Evolutionary conservation across 1,140 invertebrate species (phyloP).

Genomic region (Drosophila leontia): DNA sequence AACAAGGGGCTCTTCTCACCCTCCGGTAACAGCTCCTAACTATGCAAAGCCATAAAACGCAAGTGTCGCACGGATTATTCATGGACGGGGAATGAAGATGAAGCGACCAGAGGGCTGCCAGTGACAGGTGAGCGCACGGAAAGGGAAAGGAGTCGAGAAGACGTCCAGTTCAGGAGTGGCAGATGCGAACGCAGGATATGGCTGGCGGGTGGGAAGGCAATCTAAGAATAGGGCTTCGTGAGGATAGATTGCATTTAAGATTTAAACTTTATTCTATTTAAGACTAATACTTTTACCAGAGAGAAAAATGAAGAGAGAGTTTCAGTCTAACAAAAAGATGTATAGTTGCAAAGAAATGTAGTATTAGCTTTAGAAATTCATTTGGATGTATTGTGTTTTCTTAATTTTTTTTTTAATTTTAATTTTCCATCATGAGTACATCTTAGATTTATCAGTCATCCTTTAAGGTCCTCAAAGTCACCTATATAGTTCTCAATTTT

Average conservation of each 20-base stretch:
- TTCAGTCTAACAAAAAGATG: neutral
- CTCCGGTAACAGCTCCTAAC: conserved; percentile 33
- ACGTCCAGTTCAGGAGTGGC: conserved; percentile 7
- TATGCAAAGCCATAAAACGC: conserved; percentile 80
- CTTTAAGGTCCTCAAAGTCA: rapidly evolving
- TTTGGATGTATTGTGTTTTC: neutral
- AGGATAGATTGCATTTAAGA: conserved; percentile 19
- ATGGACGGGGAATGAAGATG: conserved; percentile 75
- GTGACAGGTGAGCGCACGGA: conserved; percentile 40
- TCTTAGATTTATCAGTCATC: neutral
- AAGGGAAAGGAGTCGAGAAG: conserved; percentile 4
- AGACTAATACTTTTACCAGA: neutral
- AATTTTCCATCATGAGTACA: neutral
- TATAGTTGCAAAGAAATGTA: neutral
- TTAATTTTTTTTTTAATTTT: neutral
- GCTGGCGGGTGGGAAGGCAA: conserved; percentile 2
- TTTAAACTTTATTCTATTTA: conserved; percentile 7
- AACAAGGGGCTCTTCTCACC: neutral
- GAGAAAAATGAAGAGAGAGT: neutral
- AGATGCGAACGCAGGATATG: conserved; percentile 9
- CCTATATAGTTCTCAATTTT: neutral
- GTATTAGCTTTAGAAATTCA: neutral
- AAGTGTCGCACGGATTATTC: conserved; percentile 81
- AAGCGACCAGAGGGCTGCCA: conserved; percentile 42
- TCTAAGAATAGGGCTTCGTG: neutral